Evolutionary conservation across 2,888 invertebrate genomes (phyloP).

Genomic region (Harpalus rufipes): DNA sequence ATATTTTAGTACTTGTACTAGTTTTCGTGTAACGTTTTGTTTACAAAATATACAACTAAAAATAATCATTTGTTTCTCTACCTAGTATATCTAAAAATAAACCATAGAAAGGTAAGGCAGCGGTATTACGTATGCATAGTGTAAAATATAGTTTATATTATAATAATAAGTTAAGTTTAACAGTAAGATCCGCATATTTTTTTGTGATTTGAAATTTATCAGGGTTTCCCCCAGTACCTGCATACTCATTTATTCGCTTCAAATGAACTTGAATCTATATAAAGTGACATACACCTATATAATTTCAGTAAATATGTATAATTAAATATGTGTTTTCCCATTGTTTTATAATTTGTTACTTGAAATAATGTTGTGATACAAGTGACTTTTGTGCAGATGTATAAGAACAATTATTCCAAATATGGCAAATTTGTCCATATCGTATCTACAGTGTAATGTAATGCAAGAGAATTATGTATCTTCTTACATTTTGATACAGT

Average conservation of each 20-base stretch:
- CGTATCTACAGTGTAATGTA: too few species aligned
- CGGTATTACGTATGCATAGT: neutral
- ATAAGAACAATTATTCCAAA: neutral
- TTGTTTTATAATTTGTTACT: conserved; percentile 35
- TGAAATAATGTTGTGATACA: conserved; percentile 36
- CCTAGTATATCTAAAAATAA: too few species aligned
- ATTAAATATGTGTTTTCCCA: conserved; percentile 53
- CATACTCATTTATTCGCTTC: conserved; percentile 16
- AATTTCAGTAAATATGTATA: conserved; percentile 53
- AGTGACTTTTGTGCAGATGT: conserved; percentile 11
- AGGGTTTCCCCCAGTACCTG: conserved; percentile 43
- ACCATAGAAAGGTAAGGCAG: neutral
- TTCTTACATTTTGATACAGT: too few species aligned
- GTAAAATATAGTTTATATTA: conserved; percentile 1
- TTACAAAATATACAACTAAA: too few species aligned
- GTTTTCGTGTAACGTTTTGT: too few species aligned
- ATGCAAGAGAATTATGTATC: too few species aligned
- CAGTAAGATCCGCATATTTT: conserved; percentile 38
- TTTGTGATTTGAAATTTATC: conserved; percentile 33
- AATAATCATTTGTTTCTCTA: too few species aligned
- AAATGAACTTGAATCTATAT: conserved; percentile 47
- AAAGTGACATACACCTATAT: conserved; percentile 45
- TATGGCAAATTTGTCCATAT: too few species aligned
- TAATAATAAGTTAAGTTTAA: conserved; percentile 14
- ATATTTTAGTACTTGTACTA: too few species aligned